Evolutionary conservation across 2,113 vertebrate genomes (phyloP).

Genomic region (Galemys pyrenaicus): DNA sequence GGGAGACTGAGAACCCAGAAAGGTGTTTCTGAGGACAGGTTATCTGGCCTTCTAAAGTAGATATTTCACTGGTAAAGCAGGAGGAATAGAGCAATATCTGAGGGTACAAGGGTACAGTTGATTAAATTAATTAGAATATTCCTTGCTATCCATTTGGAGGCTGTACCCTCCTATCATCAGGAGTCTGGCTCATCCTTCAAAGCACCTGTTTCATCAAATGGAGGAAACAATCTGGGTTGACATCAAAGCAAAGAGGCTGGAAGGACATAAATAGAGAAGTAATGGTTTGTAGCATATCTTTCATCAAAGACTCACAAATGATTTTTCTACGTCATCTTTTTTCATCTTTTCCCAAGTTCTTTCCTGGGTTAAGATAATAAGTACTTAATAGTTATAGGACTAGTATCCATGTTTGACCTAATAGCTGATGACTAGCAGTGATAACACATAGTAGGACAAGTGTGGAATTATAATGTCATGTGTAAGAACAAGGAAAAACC

Average conservation of each 20-base stretch:
- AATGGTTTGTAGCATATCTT: neutral
- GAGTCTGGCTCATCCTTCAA: slow-evolving; percentile 39
- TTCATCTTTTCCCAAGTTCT: neutral
- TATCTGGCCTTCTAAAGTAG: neutral
- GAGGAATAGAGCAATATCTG: slow-evolving; percentile 52
- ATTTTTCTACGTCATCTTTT: neutral
- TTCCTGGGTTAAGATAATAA: neutral
- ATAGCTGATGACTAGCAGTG: neutral
- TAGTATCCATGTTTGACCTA: neutral
- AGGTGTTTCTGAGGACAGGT: neutral
- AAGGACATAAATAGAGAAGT: neutral
- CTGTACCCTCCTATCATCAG: neutral
- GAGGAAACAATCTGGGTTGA: slow-evolving; percentile 16
- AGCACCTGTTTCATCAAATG: slow-evolving; percentile 5
- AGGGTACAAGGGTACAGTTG: slow-evolving; percentile 17
- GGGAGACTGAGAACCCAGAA: neutral
- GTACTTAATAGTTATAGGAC: neutral
- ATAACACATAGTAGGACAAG: neutral
- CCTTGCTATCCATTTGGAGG: neutral
- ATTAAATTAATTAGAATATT: neutral
- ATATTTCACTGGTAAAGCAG: slow-evolving; percentile 5
- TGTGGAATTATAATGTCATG: too few relatives aligned
- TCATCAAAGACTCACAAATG: neutral
- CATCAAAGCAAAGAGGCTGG: neutral
- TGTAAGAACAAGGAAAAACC: neutral